phyloP scores from a whole-genome alignment of 2,113 vertebrate species.

The Donacobius atricapilla region DNA sequence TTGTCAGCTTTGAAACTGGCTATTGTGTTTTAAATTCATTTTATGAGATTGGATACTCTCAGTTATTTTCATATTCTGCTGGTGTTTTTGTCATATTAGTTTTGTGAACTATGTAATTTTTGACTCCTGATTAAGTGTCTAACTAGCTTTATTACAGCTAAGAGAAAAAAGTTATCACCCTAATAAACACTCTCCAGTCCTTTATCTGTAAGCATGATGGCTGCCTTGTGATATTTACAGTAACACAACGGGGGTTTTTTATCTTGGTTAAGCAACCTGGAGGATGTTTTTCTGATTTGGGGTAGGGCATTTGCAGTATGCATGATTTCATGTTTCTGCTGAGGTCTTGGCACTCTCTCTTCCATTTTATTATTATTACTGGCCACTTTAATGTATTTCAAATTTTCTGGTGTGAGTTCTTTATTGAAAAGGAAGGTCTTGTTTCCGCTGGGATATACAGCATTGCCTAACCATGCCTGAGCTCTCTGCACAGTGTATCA shows the following conservation, averaged over 20 bases:
- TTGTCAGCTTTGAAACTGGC: background rate
- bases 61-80: background rate
- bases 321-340: slow-evolving; percentile 5
- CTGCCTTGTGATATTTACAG: background rate
- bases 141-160: background rate
- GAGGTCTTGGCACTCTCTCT: slow-evolving; percentile 10
- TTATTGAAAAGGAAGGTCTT: background rate
- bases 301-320: background rate
- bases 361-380: background rate
- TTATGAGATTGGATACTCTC: background rate
- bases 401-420: background rate
- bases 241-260: background rate
- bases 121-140: background rate
- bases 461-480: background rate
- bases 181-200: background rate
- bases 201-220: background rate
- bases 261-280: background rate
- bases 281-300: background rate
- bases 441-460: background rate
- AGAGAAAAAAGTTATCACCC: background rate
- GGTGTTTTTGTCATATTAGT: background rate
- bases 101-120: background rate
- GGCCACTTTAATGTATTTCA: background rate
- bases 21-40: background rate
- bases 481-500: background rate